A percentile compares a stretch with the other conserved stretches of the same genome.
These are phyloP conservation scores for Spinus olivaceus DNA, from an alignment of 2,797 vertebrate genomes.

Conservation along the genomic window DNA sequence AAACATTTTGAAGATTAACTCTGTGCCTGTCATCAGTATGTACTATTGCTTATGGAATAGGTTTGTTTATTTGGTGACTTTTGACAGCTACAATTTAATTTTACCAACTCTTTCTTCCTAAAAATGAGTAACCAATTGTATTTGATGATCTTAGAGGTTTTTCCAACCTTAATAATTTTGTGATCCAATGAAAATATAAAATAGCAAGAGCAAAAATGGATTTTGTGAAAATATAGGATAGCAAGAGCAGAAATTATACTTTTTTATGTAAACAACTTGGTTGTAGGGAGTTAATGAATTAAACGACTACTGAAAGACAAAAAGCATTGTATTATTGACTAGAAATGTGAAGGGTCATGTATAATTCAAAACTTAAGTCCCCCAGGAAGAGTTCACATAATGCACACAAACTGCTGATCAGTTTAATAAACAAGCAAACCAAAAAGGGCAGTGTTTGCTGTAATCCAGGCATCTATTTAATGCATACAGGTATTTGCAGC, in stretches of 20 bases:
- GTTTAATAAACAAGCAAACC: background rate
- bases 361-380: slow-evolving; percentile 26
- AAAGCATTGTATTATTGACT: background rate
- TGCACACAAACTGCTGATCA: background rate
- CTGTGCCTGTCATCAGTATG: background rate
- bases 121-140: background rate
- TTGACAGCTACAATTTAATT: background rate
- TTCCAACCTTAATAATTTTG: background rate
- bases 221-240: background rate
- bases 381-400: background rate
- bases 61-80: background rate
- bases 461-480: background rate
- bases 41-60: background rate
- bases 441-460: background rate
- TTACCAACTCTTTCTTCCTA: background rate
- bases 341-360: background rate
- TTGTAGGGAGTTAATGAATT: background rate
- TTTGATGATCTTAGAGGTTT: background rate
- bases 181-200: background rate
- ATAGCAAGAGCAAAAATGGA: background rate
- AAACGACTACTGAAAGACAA: background rate
- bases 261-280: background rate
- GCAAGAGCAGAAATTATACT: background rate
- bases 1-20: background rate
- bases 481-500: background rate